These are phyloP conservation scores for Seira sanloemensis DNA, from an alignment of 2,888 invertebrate species.

Conservation along the genomic window DNA sequence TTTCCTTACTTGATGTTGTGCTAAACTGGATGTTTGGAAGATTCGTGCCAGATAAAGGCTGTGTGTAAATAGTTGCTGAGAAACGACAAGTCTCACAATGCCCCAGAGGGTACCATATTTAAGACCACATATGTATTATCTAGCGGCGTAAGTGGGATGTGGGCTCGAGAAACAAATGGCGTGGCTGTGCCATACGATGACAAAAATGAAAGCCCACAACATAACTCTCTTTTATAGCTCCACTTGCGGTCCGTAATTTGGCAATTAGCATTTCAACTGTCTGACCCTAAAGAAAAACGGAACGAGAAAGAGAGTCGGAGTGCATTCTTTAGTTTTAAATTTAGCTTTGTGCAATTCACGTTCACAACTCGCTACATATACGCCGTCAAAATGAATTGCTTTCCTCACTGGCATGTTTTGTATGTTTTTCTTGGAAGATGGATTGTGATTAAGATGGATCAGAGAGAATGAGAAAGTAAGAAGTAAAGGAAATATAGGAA, in stretches of 20 bases:
- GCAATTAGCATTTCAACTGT: constrained; percentile 64
- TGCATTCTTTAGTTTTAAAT: constrained; percentile 31
- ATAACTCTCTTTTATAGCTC: constrained; percentile 47
- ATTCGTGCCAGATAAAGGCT: too few relatives aligned
- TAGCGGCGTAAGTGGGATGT: not conserved
- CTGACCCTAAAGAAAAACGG: constrained; percentile 30
- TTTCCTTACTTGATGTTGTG: not conserved
- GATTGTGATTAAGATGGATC: constrained; percentile 66
- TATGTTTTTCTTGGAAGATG: constrained; percentile 63
- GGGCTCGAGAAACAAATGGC: not conserved
- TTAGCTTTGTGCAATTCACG: constrained; percentile 17
- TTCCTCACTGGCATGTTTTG: constrained; percentile 42
- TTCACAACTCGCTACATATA: not conserved
- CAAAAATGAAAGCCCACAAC: constrained; percentile 27
- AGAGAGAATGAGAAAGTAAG: constrained; percentile 14
- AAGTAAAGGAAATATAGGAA: not conserved
- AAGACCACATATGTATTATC: not conserved
- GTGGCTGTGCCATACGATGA: not conserved
- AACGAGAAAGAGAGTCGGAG: not conserved
- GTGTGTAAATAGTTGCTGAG: not conserved
- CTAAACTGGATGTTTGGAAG: too few relatives aligned
- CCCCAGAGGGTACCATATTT: not conserved
- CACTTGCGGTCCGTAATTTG: constrained; percentile 55
- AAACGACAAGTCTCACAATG: not conserved
- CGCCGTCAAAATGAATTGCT: constrained; percentile 43